Conservation (phyloP, 1,140 invertebrate species). For the Lasioglossum albipes region DNA sequence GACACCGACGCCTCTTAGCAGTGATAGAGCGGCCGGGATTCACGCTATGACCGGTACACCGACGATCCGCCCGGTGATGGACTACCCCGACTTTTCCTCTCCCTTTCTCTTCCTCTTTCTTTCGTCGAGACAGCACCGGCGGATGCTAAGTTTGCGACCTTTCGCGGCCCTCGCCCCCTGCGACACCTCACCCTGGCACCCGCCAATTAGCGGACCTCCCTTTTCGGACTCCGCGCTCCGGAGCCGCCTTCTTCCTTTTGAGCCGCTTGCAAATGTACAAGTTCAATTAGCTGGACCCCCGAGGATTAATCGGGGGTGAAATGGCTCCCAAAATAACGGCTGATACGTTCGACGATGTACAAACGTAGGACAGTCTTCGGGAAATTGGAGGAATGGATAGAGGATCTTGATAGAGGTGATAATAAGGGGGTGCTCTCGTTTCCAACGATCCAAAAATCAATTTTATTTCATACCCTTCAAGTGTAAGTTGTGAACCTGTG, state of each 20-base stretch:
- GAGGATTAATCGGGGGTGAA: not conserved
- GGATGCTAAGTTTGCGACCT: conserved; percentile 31
- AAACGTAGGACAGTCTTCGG: too few species aligned
- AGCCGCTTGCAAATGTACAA: not conserved
- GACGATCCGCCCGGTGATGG: conserved; percentile 69
- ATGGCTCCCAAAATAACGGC: too few species aligned
- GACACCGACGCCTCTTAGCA: conserved; percentile 57
- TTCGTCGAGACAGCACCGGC: not conserved
- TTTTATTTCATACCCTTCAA: too few species aligned
- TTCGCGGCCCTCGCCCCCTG: conserved; percentile 3
- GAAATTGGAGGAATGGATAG: too few species aligned
- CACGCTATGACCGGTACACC: conserved; percentile 72
- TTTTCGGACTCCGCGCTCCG: conserved; percentile 16
- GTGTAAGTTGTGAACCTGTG: too few species aligned
- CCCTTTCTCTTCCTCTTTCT: conserved; percentile 1
- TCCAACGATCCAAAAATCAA: too few species aligned
- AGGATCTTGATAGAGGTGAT: too few species aligned
- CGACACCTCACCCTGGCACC: conserved; percentile 2
- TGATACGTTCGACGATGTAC: too few species aligned
- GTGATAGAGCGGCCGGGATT: conserved; percentile 73
- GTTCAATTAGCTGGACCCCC: not conserved
- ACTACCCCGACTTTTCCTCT: conserved; percentile 55
- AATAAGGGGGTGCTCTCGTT: too few species aligned
- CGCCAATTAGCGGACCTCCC: conserved; percentile 58
- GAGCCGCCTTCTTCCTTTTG: not conserved